Conservation (phyloP, 2,888 invertebrate species). For the Allolobophora icterica region DNA sequence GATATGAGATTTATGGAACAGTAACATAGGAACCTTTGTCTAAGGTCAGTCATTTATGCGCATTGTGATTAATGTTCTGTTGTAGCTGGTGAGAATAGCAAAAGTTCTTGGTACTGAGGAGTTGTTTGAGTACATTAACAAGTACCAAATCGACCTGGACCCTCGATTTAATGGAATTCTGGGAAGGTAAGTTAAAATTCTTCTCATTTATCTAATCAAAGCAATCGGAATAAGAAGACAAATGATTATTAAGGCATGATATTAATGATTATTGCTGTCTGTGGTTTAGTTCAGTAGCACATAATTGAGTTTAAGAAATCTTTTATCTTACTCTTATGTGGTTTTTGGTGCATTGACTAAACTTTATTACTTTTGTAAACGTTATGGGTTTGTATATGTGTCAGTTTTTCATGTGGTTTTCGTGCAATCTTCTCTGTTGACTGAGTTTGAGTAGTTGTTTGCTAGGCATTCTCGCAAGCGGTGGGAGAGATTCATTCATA, state of each 20-base stretch:
- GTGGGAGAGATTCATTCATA: slow-evolving; percentile 99
- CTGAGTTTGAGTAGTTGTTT: slow-evolving; percentile 12
- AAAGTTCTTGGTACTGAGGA: slow-evolving; percentile 99
- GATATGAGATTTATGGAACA: neutral
- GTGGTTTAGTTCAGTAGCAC: neutral
- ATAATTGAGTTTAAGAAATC: neutral
- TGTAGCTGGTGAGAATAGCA: slow-evolving; percentile 88
- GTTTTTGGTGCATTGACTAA: too few relatives aligned
- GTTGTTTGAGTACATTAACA: slow-evolving; percentile 97
- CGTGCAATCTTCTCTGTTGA: neutral
- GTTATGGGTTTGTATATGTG: too few relatives aligned
- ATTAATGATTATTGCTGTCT: too few relatives aligned
- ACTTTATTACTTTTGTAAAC: neutral
- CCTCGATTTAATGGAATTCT: slow-evolving; percentile 98
- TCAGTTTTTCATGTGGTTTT: neutral
- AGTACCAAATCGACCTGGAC: slow-evolving; percentile 99
- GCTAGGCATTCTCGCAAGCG: slow-evolving; percentile 94
- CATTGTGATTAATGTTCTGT: neutral
- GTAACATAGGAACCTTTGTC: neutral
- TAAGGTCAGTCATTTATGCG: neutral
- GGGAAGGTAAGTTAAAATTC: slow-evolving; percentile 76
- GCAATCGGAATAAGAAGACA: neutral
- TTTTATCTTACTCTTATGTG: neutral
- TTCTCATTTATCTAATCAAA: neutral
- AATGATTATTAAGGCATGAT: neutral